These are phyloP conservation scores for Tinea pellionella DNA, from an alignment of 2,888 invertebrate genomes.

Conservation along the genomic window DNA sequence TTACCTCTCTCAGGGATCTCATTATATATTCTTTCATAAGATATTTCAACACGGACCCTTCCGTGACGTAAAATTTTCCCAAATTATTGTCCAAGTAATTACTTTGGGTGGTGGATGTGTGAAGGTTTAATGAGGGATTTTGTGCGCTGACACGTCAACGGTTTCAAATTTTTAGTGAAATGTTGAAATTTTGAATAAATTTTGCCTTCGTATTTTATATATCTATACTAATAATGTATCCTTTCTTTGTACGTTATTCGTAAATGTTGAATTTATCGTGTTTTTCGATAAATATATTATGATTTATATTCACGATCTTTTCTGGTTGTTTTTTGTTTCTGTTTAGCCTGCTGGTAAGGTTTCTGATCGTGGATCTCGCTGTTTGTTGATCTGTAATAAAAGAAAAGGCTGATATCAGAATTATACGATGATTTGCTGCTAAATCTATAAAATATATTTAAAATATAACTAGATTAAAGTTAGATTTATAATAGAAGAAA, in stretches of 20 bases:
- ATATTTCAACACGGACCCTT: conserved; percentile 29
- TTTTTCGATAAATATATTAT: not conserved
- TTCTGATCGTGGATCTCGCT: too few species aligned
- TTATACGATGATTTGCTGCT: too few species aligned
- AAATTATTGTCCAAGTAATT: conserved; percentile 12
- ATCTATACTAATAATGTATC: not conserved
- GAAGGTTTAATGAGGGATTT: conserved; percentile 58
- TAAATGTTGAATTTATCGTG: not conserved
- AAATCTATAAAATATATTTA: too few species aligned
- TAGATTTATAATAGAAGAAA: too few species aligned
- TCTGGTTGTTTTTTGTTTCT: too few species aligned
- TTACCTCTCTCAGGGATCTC: conserved; percentile 23
- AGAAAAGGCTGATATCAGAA: not conserved
- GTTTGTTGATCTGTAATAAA: not conserved
- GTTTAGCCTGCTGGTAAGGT: too few species aligned
- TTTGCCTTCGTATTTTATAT: not conserved
- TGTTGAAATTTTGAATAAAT: conserved; percentile 18
- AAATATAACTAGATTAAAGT: too few species aligned
- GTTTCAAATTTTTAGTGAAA: conserved; percentile 34
- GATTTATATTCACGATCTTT: not conserved
- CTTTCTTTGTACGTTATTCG: not conserved
- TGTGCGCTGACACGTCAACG: conserved; percentile 47
- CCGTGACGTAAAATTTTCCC: conserved; percentile 11
- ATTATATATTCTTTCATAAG: conserved; percentile 57
- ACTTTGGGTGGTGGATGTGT: conserved; percentile 20